Conservation (phyloP, 1,140 invertebrate species). For the Cepaea nemoralis region DNA sequence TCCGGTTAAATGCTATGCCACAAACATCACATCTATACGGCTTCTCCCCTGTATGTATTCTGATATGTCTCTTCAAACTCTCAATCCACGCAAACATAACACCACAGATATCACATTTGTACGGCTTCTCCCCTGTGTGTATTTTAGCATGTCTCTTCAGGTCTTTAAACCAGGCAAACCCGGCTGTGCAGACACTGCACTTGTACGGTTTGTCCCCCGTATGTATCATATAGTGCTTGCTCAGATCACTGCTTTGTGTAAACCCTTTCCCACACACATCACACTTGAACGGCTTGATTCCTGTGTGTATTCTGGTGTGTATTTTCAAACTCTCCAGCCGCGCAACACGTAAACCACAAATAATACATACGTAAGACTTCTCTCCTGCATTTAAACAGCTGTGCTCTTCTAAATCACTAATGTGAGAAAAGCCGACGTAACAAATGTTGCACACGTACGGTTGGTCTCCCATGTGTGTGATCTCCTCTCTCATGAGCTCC, state of each 20-base stretch:
- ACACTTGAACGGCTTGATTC: neutral
- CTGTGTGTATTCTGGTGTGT: neutral
- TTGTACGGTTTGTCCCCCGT: no score
- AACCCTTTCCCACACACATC: constrained; percentile 26
- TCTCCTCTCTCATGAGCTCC: neutral
- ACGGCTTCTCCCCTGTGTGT: constrained; percentile 53
- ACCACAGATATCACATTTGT: constrained; percentile 82
- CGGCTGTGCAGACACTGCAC: no score
- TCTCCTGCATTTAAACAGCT: neutral
- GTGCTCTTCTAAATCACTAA: neutral
- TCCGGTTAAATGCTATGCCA: no score
- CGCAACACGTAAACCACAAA: neutral
- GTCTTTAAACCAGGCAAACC: no score
- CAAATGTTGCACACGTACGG: neutral
- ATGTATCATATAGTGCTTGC: constrained; percentile 36
- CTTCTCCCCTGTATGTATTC: constrained; percentile 29
- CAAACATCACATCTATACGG: constrained; percentile 79
- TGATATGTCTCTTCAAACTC: constrained; percentile 79
- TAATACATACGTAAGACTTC: neutral
- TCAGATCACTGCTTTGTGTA: constrained; percentile 36
- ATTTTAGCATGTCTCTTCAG: no score
- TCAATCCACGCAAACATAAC: constrained; percentile 89
- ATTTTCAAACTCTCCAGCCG: neutral
- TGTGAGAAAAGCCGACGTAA: neutral
- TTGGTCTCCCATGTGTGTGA: neutral